Evolutionary conservation across 2,888 invertebrate genomes (phyloP), one percentile per base, ranked within the genome.

Genomic region (Trichogramma evanescens): DNA sequence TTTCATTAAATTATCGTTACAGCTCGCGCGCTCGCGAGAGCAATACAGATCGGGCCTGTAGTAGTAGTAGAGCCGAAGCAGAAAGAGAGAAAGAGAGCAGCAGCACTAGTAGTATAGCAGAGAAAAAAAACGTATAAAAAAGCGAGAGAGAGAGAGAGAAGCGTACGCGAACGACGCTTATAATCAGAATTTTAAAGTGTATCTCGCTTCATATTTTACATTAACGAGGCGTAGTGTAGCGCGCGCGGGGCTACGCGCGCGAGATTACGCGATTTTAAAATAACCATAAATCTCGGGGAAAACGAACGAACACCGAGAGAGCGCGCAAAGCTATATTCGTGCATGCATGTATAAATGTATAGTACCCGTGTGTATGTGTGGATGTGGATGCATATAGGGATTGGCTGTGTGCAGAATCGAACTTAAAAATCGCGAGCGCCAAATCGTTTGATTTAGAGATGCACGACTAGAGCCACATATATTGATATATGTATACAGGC

Each of bases 251-350:
- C 26, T 3, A 26, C 26, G 26, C 26, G 26, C 64, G 63, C 61
- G 54, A 67, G 63, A 65, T 67, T 66, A 65, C 64, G 60, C 59
- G 59, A 58, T 66, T 66, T 64, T 58, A 63, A 66, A 65, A 66
- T 65, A 67, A 64, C 62, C 63, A 63, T 67, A 66, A 64, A 65
- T 66, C 58, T 56, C 55, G 46, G 26, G 13, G 26, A 26, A 26
- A 26, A 26, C 26, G 26, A 26, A 26, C 26, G 26, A 26, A 26
- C 26, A 26, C 26, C 26, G 26, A 26, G 26, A 26, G 26, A 26
- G 26, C 0, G 2, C 1, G 26, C 26, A 26, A 26, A 26, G 26
- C 26, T 26, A 26, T 26, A 26, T 26, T 26, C 26, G 3, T 26
- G 26, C 26, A 26, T 26, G 26, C 26, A 26, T 26, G 26, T 26